phyloP scores from a whole-genome alignment of 53 echinoderm and acorn worm genomes.

The Henricia sp. region DNA sequence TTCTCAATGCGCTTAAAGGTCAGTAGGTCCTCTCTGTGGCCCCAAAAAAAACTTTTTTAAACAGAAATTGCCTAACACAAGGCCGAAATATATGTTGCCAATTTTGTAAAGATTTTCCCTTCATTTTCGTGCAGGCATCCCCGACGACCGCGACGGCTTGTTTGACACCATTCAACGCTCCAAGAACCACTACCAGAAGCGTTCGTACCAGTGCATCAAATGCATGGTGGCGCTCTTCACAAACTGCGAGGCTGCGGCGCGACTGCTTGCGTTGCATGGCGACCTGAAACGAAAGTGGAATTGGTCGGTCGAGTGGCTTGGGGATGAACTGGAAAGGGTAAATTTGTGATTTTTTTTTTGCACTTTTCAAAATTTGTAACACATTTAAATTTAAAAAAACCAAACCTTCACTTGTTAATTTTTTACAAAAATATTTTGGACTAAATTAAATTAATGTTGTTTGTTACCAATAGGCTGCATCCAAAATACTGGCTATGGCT shows the following conservation, averaged over 20 bases:
- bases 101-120: neutral
- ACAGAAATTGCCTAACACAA: neutral
- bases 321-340: constrained; percentile 98
- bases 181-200: constrained; percentile 99
- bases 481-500: too few relatives aligned
- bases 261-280: constrained; percentile 82
- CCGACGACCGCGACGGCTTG: constrained; percentile 96
- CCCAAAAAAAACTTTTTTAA: neutral
- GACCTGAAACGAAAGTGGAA: constrained; percentile 98
- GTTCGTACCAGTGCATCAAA: constrained; percentile 99
- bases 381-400: too few relatives aligned
- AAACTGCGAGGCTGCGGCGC: constrained; percentile 91
- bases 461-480: too few relatives aligned
- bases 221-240: constrained; percentile 99
- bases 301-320: constrained; percentile 98
- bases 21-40: neutral
- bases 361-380: neutral
- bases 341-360: neutral
- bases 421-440: too few relatives aligned
- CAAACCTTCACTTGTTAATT: too few relatives aligned
- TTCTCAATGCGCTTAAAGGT: constrained; percentile 98
- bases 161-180: constrained; percentile 99
- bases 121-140: constrained; percentile 74
- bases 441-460: too few relatives aligned
- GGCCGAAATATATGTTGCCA: too few relatives aligned